These are phyloP conservation scores for Ursus arctos DNA, from an alignment of 2,113 vertebrate species.

Conservation along the genomic window DNA sequence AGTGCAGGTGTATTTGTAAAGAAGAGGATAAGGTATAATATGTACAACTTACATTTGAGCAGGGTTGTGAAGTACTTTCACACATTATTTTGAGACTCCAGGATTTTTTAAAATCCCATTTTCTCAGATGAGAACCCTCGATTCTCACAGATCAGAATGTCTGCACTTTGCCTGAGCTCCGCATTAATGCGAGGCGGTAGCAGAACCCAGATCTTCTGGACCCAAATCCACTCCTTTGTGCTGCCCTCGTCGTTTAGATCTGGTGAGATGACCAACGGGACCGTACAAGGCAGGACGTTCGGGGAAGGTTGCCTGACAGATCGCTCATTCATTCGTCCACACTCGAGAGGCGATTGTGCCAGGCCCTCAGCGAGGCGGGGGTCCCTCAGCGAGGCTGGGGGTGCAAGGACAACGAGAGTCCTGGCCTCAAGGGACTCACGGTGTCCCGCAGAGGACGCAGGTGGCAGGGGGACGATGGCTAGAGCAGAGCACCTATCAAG, in stretches of 20 bases:
- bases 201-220: not conserved
- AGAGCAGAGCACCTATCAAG: not conserved
- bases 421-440: not conserved
- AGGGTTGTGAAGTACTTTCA: not conserved
- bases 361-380: not conserved
- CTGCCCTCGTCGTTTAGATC: not conserved
- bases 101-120: not conserved
- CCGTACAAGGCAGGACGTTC: not conserved
- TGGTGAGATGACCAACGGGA: not conserved
- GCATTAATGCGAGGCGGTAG: not conserved
- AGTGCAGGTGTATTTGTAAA: conserved; percentile 10
- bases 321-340: not conserved
- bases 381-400: not conserved
- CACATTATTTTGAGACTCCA: not conserved
- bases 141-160: not conserved
- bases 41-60: not conserved
- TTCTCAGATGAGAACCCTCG: not conserved
- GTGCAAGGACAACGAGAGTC: not conserved
- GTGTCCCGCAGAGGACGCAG: not conserved
- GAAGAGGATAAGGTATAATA: not conserved
- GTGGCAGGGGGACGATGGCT: not conserved
- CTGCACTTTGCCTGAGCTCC: not conserved
- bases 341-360: not conserved
- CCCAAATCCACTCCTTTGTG: not conserved
- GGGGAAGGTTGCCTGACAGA: not conserved